phyloP scores from a whole-genome alignment of 2,797 vertebrate genomes.

The Cryptoprocta ferox region DNA sequence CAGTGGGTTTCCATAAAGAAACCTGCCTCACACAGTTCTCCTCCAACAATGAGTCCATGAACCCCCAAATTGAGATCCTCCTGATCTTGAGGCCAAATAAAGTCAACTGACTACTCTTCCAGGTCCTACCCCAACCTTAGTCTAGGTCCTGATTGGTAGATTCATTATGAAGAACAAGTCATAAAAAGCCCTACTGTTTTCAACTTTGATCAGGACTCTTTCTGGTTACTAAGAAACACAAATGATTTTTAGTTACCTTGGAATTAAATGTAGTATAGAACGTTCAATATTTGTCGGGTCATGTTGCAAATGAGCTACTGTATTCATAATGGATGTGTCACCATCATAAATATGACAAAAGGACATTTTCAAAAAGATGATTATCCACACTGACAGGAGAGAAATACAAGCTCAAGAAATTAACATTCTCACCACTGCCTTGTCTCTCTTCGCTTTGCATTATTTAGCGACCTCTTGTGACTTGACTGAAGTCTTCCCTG shows the following conservation, averaged over 20 bases:
- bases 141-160: neutral
- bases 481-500: constrained; percentile 11
- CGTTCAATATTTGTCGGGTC: constrained; percentile 64
- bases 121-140: neutral
- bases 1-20: neutral
- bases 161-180: neutral
- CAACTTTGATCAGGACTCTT: constrained; percentile 33
- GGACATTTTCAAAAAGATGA: constrained; percentile 60
- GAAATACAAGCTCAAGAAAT: constrained; percentile 60
- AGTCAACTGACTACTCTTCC: neutral
- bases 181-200: constrained; percentile 41
- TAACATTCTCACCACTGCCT: constrained; percentile 45
- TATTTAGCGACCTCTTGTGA: constrained; percentile 60
- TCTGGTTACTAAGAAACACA: constrained; percentile 66
- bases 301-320: constrained; percentile 43
- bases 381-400: constrained; percentile 17
- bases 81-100: neutral
- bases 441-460: constrained; percentile 53
- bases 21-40: neutral
- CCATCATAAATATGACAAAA: constrained; percentile 66
- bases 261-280: constrained; percentile 65
- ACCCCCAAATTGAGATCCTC: neutral
- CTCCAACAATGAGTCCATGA: neutral
- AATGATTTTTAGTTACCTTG: constrained; percentile 63
- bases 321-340: constrained; percentile 62